Conservation (phyloP, 2,113 vertebrate genomes). For the Tauraco erythrolophus region DNA sequence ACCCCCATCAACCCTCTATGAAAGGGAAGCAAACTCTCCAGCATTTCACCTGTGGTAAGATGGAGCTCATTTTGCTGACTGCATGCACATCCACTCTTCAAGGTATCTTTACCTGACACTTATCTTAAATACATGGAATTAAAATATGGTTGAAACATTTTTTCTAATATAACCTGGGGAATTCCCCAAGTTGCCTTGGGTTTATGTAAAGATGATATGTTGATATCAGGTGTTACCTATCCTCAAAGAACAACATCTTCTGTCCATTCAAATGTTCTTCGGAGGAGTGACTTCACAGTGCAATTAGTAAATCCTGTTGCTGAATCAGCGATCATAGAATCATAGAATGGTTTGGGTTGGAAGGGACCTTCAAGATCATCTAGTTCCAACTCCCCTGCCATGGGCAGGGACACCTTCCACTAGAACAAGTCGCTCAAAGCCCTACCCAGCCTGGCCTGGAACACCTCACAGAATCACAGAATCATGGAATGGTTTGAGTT, state of each 20-base stretch:
- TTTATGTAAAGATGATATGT: accelerated
- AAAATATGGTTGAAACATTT: background rate
- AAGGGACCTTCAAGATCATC: no score
- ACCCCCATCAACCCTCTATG: background rate
- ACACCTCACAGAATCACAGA: no score
- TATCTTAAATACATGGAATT: background rate
- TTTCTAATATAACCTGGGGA: background rate
- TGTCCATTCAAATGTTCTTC: background rate
- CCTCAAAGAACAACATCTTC: background rate
- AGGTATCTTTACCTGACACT: background rate
- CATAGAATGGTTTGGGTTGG: no score
- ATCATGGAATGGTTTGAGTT: no score
- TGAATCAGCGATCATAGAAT: background rate
- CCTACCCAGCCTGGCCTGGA: no score
- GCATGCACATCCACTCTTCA: background rate
- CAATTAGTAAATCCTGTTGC: background rate
- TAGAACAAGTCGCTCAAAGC: no score
- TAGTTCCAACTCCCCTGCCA: no score
- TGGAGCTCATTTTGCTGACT: background rate
- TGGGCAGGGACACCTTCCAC: no score
- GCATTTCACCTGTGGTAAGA: background rate
- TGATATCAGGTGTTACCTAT: background rate
- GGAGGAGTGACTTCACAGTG: background rate
- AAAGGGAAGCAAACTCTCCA: background rate
- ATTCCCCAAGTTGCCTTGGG: background rate